phyloP scores from a whole-genome alignment of 2,797 vertebrate genomes.

The Catamblyrhynchus diadema region DNA sequence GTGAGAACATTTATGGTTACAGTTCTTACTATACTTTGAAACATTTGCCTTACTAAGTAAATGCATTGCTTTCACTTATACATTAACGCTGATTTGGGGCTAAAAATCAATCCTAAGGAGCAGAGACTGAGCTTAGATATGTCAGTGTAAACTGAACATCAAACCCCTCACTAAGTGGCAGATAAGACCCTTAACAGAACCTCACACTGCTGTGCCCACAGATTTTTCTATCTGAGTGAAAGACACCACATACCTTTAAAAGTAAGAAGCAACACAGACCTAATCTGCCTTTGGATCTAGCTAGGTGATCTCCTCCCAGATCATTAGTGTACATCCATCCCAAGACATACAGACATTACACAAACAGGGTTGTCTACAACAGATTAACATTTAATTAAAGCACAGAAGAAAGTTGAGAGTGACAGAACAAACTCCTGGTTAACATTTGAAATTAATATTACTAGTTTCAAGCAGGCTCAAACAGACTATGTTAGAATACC shows the following conservation, averaged over 20 bases:
- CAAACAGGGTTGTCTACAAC: background rate
- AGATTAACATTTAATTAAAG: conserved; percentile 23
- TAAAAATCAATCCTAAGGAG: background rate
- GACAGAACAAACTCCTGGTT: background rate
- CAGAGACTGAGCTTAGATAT: background rate
- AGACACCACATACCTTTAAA: background rate
- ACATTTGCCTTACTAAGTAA: conserved; percentile 13
- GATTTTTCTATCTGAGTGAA: background rate
- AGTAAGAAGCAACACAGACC: background rate
- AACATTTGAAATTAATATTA: background rate
- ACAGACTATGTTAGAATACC: background rate
- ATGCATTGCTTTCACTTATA: conserved; percentile 12
- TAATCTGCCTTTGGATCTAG: background rate
- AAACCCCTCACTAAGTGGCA: background rate
- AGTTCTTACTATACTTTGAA: background rate
- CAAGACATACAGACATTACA: background rate
- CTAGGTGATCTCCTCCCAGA: background rate
- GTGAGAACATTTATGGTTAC: background rate
- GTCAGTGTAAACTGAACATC: background rate
- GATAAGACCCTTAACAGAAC: background rate
- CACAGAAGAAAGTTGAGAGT: background rate
- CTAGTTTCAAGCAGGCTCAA: background rate
- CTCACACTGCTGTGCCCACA: background rate
- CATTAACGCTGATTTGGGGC: background rate
- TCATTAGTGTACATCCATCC: background rate